Base-by-base conservation (phyloP, 2,888 invertebrate genomes). In the Phymatocera aterrima region DNA sequence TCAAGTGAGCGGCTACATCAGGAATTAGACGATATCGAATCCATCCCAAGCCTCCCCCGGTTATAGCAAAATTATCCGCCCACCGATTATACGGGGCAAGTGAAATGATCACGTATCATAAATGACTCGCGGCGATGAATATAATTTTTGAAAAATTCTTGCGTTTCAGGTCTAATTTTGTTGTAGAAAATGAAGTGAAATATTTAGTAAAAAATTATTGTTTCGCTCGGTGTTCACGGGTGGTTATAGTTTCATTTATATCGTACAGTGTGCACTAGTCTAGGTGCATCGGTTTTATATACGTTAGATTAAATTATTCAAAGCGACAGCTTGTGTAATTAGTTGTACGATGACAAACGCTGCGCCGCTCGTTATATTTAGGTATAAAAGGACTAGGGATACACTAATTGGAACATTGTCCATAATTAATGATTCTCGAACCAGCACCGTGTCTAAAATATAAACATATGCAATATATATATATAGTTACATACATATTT, bases 401-500 rank as follows among this genome's bases (percentile, higher is more conserved):
- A 75, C 60, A 57, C 57, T 75, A 75, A 75, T 75, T 43, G 75
- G 34, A 75, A 75, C 75, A 75, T 75, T 51, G 75, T 75, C 51
- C 51, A 24, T 75, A 75, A 75, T 75, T 75, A 75, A 75, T 60
- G 75, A 75, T 75, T 54, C 46, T 75, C 75, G 37, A 57, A 37
- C 57, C 57, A 15, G 46, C 57, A 60, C 43, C 40, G 40, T 46
- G 31, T 51, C 28, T 21, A 10, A 34, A 80, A 80, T 84, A 84
- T 84, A 81, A 83, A 74, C 81, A 80, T 80, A 78, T 82, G 81
- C 79, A 81, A 79, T 78, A 57, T 80, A 51, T 80, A 80, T 81
- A 81, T 79, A 65, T 80, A 79, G 57, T 24, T 79, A 61, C 77
- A 75, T 81, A 75, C 60, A 78, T 24, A 68, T 79, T 75, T 78